phyloP scores from a whole-genome alignment of 2,888 invertebrate genomes.

The Ectemnius cavifrons region DNA sequence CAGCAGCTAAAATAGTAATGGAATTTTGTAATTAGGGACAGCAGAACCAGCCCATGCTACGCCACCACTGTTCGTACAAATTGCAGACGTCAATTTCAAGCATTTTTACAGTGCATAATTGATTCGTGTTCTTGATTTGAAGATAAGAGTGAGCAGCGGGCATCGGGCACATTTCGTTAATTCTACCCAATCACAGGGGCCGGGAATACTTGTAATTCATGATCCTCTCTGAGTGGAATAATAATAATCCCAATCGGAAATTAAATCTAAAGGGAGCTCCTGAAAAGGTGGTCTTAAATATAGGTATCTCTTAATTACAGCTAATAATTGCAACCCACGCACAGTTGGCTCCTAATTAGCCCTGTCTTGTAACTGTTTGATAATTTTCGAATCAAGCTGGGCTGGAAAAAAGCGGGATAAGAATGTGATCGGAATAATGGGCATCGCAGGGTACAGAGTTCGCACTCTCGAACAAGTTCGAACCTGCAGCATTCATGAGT shows the following conservation, averaged over 20 bases:
- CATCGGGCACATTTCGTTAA: conserved; percentile 3
- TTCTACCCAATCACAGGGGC: conserved; percentile 16
- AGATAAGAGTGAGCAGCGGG: conserved; percentile 20
- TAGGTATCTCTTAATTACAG: too few relatives aligned
- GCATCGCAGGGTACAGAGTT: background rate
- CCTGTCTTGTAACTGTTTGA: background rate
- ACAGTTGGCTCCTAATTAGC: too few relatives aligned
- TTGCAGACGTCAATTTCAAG: conserved; percentile 49
- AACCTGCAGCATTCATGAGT: background rate
- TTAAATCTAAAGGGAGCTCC: too few relatives aligned
- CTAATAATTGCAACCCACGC: too few relatives aligned
- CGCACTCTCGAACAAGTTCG: background rate
- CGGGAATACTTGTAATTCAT: background rate
- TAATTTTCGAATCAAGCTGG: background rate
- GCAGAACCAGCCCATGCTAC: conserved; percentile 23
- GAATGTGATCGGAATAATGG: background rate
- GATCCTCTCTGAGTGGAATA: background rate
- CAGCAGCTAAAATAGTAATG: conserved; percentile 38
- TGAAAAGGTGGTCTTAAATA: too few relatives aligned
- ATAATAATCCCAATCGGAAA: conserved; percentile 1
- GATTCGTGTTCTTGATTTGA: conserved; percentile 34
- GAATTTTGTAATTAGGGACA: conserved; percentile 61
- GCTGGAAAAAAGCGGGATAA: background rate
- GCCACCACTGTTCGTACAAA: conserved; percentile 31
- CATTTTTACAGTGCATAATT: conserved; percentile 46